Evolutionary conservation across 2,113 vertebrate species (phyloP).

Genomic region (Heterotilapia buettikoferi): DNA sequence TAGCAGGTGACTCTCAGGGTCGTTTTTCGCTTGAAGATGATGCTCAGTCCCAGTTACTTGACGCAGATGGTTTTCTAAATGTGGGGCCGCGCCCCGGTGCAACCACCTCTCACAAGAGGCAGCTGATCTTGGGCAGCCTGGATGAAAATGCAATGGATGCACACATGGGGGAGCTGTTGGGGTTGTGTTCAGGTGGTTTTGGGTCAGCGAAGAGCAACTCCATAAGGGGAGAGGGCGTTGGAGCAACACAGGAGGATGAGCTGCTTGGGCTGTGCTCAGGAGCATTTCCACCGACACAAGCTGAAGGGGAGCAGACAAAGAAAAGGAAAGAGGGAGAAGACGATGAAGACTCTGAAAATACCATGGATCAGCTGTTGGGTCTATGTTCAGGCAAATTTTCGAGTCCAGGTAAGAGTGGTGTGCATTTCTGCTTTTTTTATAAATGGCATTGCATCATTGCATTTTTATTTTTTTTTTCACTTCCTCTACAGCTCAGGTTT

Average conservation of each 20-base stretch:
- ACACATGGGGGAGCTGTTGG: constrained; percentile 92
- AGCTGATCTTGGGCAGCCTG: constrained; percentile 82
- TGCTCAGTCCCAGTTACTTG: constrained; percentile 91
- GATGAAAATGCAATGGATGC: constrained; percentile 98
- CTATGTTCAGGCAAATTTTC: constrained; percentile 86
- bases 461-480: not conserved
- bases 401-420: constrained; percentile 71
- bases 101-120: constrained; percentile 74
- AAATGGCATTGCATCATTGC: not conserved
- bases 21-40: constrained; percentile 92
- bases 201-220: constrained; percentile 3
- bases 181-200: constrained; percentile 87
- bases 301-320: not conserved
- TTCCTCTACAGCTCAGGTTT: not conserved
- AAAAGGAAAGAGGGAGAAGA: not conserved
- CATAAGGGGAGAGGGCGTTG: not conserved
- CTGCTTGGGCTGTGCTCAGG: constrained; percentile 74
- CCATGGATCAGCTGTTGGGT: constrained; percentile 84
- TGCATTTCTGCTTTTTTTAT: not conserved
- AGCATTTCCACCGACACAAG: constrained; percentile 51
- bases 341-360: constrained; percentile 6
- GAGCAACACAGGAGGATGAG: constrained; percentile 69
- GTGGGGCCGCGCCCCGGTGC: constrained; percentile 59
- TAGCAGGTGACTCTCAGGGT: constrained; percentile 79
- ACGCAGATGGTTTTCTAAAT: constrained; percentile 91